Percentiles rank a stretch among this genome's conserved stretches.
Evolutionary conservation across 2,888 invertebrate genomes (phyloP).

Genomic region (Limnephilus lunatus): DNA sequence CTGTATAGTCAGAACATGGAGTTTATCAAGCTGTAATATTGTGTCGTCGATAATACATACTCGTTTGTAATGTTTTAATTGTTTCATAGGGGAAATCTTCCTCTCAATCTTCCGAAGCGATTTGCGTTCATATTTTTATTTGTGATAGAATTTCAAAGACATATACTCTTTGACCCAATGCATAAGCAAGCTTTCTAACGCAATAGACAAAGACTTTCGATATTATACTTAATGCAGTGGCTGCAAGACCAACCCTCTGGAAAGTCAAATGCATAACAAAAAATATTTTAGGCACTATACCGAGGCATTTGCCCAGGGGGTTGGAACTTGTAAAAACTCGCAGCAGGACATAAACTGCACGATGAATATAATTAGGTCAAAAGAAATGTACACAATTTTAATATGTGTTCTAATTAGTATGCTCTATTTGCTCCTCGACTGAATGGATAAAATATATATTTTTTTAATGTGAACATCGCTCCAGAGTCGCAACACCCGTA

Average conservation of each 20-base stretch:
- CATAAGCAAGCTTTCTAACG: neutral
- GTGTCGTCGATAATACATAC: no score
- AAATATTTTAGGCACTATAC: neutral
- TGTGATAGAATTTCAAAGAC: neutral
- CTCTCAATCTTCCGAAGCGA: no score
- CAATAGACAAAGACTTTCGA: neutral
- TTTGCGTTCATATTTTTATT: neutral
- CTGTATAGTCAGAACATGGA: no score
- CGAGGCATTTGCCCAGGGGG: neutral
- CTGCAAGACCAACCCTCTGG: neutral
- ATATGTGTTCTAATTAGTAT: neutral
- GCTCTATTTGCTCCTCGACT: neutral
- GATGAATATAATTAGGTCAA: neutral
- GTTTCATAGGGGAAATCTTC: no score
- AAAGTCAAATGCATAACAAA: neutral
- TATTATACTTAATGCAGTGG: no score
- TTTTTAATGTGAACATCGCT: neutral
- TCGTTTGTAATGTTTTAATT: no score
- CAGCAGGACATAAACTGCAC: neutral
- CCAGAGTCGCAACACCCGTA: no score
- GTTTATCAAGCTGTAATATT: no score
- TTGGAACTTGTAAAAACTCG: neutral
- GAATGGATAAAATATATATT: neutral
- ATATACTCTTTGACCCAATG: neutral
- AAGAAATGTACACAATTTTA: neutral